Percentiles rank a stretch among this genome's conserved stretches.
These are phyloP conservation scores for Meteorus cinctellus DNA, from an alignment of 2,888 invertebrate genomes.

Conservation along the genomic window DNA sequence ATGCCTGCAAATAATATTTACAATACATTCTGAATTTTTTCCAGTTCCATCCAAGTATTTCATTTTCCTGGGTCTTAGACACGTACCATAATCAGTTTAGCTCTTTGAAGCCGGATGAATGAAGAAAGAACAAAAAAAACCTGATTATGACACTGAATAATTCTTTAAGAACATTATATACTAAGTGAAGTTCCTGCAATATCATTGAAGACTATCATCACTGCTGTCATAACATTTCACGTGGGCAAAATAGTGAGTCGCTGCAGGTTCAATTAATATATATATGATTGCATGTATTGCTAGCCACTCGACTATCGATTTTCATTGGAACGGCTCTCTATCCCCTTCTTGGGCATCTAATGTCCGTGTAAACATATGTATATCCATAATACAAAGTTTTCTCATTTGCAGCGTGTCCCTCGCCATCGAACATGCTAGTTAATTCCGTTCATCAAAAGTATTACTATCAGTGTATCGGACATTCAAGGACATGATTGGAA, in stretches of 20 bases:
- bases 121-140: neutral
- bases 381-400: neutral
- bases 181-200: neutral
- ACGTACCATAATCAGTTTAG: neutral
- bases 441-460: neutral
- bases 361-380: neutral
- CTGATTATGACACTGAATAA: neutral
- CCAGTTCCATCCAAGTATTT: neutral
- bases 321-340: neutral
- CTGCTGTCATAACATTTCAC: neutral
- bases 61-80: neutral
- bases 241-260: neutral
- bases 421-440: neutral
- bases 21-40: neutral
- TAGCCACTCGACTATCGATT: neutral
- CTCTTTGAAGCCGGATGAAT: neutral
- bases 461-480: neutral
- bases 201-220: neutral
- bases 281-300: neutral
- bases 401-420: neutral
- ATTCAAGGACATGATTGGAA: neutral
- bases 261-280: neutral
- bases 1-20: neutral
- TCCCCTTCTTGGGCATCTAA: neutral
- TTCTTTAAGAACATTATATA: constrained; percentile 3